Percentiles rank a stretch among this genome's conserved stretches.
Evolutionary conservation across 2,113 vertebrate species (phyloP).

Genomic region (Erythrolamprus reginae): DNA sequence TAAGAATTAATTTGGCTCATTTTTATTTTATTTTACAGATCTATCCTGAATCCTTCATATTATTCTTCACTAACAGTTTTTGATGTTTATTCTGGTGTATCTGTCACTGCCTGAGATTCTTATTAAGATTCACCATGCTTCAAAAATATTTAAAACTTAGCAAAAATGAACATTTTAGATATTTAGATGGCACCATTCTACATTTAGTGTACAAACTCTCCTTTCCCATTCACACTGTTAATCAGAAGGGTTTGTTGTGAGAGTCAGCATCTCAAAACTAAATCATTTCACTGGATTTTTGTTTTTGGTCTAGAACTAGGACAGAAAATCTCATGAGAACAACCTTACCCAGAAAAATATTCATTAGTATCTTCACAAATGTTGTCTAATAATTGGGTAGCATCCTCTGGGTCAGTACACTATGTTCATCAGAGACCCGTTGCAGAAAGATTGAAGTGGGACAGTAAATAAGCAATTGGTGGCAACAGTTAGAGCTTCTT

Average conservation of each 20-base stretch:
- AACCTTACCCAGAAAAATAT: slow-evolving; percentile 14
- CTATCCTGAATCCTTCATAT: background rate
- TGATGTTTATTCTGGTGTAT: background rate
- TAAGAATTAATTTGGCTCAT: too few relatives aligned
- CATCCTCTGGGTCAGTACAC: background rate
- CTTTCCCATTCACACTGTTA: background rate
- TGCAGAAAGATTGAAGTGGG: background rate
- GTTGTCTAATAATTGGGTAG: background rate
- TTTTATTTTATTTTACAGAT: background rate
- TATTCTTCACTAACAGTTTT: background rate
- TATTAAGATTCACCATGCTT: background rate
- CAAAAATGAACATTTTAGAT: background rate
- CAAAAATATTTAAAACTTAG: background rate
- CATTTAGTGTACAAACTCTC: background rate
- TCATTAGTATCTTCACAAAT: background rate
- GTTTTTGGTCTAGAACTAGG: background rate
- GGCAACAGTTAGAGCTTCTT: background rate
- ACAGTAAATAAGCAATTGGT: background rate
- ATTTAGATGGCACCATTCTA: background rate
- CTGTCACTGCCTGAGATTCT: background rate
- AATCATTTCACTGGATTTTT: background rate
- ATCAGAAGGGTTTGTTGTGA: background rate
- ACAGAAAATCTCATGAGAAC: slow-evolving; percentile 6
- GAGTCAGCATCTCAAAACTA: background rate
- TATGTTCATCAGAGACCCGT: background rate